Evolutionary conservation across 2,797 vertebrate genomes (phyloP), one percentile per base, ranked within the genome.

Genomic region (Rhincodon typus): DNA sequence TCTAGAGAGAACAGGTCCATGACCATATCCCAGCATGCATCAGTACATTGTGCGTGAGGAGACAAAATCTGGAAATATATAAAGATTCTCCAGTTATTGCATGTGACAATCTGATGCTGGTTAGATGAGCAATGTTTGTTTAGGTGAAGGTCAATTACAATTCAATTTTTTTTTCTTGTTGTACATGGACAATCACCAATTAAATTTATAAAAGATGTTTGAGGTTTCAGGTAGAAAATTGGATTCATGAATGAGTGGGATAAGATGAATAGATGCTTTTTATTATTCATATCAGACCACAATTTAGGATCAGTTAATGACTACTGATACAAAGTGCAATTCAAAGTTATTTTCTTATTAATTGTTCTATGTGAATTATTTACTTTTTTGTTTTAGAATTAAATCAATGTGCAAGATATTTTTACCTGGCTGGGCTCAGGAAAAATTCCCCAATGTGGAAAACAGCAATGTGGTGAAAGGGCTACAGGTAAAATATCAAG

Each of bases 401-500:
- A 98, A 98, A 96, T 97, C 97, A 96, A 96, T 96, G 25, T 96
- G 98, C 0, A 95, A 97, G 93, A 97, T 97, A 1, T 96, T 98
- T 91, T 96, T 98, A 96, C 98, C 98, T 0, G 96, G 96, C 3
- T 99, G 98, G 97, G 97, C 99, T 27, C 95, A 96, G 69, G 98
- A 98, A 96, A 98, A 97, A 67, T 96, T 98, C 34, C 99, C 99
- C 70, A 98, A 97, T 94, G 27, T 97, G 96, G 98, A 97, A 96
- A 98, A 99, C 97, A 99, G 98, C 96, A 96, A 96, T 1, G 98
- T 97, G 96, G 97, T 98, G 94, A 98, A 97, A 96, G 97, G 98
- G 0, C 97, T 99, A 12, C 96, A 98, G 99, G 99, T 99, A 98
- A 98, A 74, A 23, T 70, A 17, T 72, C 67, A 53, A 62, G 46